phyloP scores from a whole-genome alignment of 2,888 invertebrate species.

The Zootermopsis nevadensis region DNA sequence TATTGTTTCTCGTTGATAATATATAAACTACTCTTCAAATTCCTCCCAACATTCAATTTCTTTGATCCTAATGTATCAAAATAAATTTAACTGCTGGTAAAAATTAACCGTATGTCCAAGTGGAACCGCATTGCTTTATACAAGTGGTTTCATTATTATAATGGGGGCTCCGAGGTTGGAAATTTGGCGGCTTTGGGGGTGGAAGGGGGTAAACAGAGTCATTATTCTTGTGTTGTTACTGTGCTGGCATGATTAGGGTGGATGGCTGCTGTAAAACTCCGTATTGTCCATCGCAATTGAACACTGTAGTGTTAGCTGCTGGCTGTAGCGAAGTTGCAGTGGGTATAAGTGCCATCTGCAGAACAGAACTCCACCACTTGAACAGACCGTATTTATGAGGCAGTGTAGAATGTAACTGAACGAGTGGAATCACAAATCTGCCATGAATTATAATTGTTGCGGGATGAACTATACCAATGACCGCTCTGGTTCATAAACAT shows the following conservation, averaged over 20 bases:
- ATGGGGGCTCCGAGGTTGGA: not conserved
- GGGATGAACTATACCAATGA: not conserved
- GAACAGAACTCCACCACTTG: slow-evolving; percentile 12
- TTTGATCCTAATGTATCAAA: slow-evolving; percentile 3
- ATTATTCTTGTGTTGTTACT: not conserved
- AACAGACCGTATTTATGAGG: slow-evolving; percentile 28
- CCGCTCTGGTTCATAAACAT: not conserved
- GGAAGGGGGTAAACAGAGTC: not conserved
- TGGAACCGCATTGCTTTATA: not conserved
- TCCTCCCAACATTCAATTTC: not conserved
- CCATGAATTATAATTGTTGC: slow-evolving; percentile 33
- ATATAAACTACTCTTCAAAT: not conserved
- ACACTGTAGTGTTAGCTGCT: not conserved
- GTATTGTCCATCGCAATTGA: not conserved
- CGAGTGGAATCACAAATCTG: slow-evolving; percentile 30
- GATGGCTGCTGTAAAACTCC: not conserved
- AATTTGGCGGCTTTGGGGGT: not conserved
- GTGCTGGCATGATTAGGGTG: not conserved
- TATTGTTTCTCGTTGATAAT: not conserved
- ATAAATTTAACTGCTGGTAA: not conserved
- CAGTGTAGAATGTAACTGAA: slow-evolving; percentile 24
- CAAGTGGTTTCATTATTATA: not conserved
- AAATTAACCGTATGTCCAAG: slow-evolving; percentile 22
- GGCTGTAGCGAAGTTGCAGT: slow-evolving; percentile 2
- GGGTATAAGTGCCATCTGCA: slow-evolving; percentile 30